phyloP scores from a whole-genome alignment of 2,113 vertebrate genomes.

The Cololabis saira region DNA sequence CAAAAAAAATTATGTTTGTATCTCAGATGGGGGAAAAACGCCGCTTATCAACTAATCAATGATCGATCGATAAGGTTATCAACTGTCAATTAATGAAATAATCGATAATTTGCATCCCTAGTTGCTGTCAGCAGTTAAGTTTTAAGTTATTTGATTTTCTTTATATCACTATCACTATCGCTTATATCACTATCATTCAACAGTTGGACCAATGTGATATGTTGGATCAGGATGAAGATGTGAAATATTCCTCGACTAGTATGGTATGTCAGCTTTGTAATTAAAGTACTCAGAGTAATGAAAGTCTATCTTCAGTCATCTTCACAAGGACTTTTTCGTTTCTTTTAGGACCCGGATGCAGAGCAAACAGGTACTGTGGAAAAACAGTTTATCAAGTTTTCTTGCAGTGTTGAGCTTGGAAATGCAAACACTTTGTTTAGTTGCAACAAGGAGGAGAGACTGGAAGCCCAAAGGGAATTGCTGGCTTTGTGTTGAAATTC shows the following conservation, averaged over 20 bases:
- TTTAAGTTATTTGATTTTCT: neutral
- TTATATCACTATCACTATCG: too few relatives aligned
- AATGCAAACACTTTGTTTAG: conserved; percentile 65
- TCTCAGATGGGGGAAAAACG: too few relatives aligned
- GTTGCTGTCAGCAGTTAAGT: neutral
- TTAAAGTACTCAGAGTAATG: neutral
- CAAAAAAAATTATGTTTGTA: too few relatives aligned
- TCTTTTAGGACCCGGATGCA: conserved; percentile 74
- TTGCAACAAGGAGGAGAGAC: conserved; percentile 77
- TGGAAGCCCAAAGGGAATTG: conserved; percentile 85
- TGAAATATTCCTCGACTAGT: conserved; percentile 20
- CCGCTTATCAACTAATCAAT: too few relatives aligned
- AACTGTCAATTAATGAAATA: too few relatives aligned
- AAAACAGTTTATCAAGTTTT: conserved; percentile 62
- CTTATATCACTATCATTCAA: neutral
- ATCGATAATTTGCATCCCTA: too few relatives aligned
- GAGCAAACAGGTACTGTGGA: conserved; percentile 92
- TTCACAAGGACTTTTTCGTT: neutral
- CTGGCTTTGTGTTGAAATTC: conserved; percentile 75
- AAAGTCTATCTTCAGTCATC: neutral
- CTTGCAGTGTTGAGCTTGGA: conserved; percentile 67
- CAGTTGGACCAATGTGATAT: conserved; percentile 45
- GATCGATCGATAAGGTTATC: too few relatives aligned
- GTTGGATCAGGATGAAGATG: conserved; percentile 49
- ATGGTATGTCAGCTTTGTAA: conserved; percentile 28